Evolutionary conservation across 2,888 invertebrate species (phyloP).

Genomic region (Morpho deidamia): DNA sequence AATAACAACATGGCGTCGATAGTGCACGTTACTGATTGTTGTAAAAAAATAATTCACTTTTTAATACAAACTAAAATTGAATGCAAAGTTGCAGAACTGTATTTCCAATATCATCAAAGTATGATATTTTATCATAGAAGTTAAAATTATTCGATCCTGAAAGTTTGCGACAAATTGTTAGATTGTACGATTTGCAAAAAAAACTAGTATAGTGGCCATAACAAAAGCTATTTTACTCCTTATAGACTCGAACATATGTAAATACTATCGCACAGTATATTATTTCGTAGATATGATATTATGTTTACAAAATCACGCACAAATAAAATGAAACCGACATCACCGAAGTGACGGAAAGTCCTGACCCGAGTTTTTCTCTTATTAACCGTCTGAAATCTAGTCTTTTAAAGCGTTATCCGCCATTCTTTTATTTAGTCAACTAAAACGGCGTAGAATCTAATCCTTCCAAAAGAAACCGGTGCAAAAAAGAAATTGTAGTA

Average conservation of each 20-base stretch:
- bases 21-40: slow-evolving; percentile 27
- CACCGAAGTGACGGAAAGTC: no score
- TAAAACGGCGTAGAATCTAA: no score
- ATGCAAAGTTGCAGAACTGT: not conserved
- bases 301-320: slow-evolving; percentile 11
- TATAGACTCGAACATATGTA: no score
- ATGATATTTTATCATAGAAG: not conserved
- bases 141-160: not conserved
- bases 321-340: not conserved
- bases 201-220: not conserved
- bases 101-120: not conserved
- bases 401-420: no score
- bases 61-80: not conserved
- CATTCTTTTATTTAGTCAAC: no score
- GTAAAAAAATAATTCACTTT: not conserved
- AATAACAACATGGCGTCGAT: slow-evolving; percentile 74
- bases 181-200: not conserved
- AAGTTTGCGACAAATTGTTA: not conserved
- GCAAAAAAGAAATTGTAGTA: no score
- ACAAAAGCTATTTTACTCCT: not conserved
- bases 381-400: no score
- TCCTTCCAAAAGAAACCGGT: no score
- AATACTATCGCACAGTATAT: no score
- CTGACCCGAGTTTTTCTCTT: no score
- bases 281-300: no score